Evolutionary conservation across 2,797 vertebrate species (phyloP).

Genomic region (Trachurus trachurus): DNA sequence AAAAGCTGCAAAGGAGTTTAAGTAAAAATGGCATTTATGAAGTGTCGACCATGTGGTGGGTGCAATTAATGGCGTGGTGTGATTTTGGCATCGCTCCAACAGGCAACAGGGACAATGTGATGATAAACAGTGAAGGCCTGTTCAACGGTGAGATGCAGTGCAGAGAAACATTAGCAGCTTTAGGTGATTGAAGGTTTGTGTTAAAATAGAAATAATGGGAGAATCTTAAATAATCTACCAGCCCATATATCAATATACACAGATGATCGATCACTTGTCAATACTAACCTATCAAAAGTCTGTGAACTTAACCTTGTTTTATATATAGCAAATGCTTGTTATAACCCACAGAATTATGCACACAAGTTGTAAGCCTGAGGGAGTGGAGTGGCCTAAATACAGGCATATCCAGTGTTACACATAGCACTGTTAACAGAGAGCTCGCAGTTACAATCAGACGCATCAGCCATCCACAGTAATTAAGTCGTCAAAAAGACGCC

Average conservation of each 20-base stretch:
- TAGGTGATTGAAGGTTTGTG: background rate
- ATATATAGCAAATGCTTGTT: conserved; percentile 69
- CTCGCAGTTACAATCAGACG: conserved; percentile 50
- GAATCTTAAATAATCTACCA: background rate
- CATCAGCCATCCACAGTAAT: conserved; percentile 53
- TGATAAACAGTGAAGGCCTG: conserved; percentile 35
- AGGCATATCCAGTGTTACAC: conserved; percentile 66
- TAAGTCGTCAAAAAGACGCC: conserved; percentile 56
- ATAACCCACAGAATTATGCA: conserved; percentile 76
- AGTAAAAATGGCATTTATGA: conserved; percentile 72
- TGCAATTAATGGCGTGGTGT: conserved; percentile 69
- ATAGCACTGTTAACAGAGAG: conserved; percentile 57
- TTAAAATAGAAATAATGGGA: background rate
- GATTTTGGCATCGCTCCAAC: conserved; percentile 65
- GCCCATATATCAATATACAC: background rate
- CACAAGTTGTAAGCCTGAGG: conserved; percentile 78
- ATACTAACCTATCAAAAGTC: conserved; percentile 44
- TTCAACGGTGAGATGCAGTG: background rate
- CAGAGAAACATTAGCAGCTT: conserved; percentile 9
- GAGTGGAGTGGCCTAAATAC: conserved; percentile 84
- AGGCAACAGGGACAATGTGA: conserved; percentile 49
- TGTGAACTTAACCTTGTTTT: conserved; percentile 68
- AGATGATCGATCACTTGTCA: conserved; percentile 47
- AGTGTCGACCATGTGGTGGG: conserved; percentile 71
- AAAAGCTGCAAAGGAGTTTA: conserved; percentile 69